These are phyloP conservation scores for Tetraodon nigroviridis DNA, from an alignment of 2,113 vertebrate species.

Conservation along the genomic window DNA sequence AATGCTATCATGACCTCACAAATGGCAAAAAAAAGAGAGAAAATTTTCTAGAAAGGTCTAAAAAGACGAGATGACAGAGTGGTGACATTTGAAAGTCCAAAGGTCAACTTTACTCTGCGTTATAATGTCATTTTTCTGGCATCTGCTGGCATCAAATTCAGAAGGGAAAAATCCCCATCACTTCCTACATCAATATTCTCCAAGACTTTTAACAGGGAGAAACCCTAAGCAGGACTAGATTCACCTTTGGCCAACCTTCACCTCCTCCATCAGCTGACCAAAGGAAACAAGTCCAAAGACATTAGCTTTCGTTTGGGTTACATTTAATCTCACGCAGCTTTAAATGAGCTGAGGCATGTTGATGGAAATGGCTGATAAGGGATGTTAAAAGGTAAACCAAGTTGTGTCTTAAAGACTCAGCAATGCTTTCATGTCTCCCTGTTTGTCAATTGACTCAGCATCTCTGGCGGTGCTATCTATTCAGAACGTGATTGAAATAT, in stretches of 20 bases:
- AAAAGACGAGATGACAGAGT: not conserved
- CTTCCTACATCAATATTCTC: too few species aligned
- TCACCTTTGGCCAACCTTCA: too few species aligned
- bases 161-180: too few species aligned
- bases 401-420: conserved; percentile 57
- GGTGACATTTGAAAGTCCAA: not conserved
- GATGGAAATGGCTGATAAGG: conserved; percentile 47
- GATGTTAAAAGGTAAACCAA: conserved; percentile 67
- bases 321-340: not conserved
- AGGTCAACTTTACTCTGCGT: not conserved
- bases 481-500: conserved; percentile 58
- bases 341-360: conserved; percentile 45
- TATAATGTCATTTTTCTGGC: not conserved
- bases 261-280: too few species aligned
- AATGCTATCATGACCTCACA: too few species aligned
- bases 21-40: too few species aligned
- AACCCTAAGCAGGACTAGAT: too few species aligned
- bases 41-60: not conserved
- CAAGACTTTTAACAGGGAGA: too few species aligned
- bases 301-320: too few species aligned
- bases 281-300: too few species aligned
- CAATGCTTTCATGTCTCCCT: conserved; percentile 51
- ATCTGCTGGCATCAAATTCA: too few species aligned
- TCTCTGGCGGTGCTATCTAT: conserved; percentile 53
- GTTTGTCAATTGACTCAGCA: conserved; percentile 65